Base-by-base conservation (phyloP, 2,113 vertebrate species). In the Chaetura pelagica region DNA sequence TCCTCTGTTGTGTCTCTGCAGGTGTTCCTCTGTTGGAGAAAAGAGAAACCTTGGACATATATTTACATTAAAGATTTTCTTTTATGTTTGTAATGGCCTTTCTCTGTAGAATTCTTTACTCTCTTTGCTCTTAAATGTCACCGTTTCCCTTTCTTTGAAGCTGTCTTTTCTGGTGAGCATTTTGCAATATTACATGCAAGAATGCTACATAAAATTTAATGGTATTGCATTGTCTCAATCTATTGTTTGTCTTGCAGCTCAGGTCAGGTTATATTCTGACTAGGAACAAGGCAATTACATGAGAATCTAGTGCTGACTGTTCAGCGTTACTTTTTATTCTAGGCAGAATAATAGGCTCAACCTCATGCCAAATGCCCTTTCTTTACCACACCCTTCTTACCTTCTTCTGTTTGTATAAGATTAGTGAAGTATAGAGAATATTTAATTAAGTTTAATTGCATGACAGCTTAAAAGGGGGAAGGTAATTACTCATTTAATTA, bases 401-500 rank as follows among this genome's bases (percentile, higher is more conserved):
- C 63, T 94, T 95, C 89, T 95, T 91, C 88, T 96, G 92, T 97
- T 96, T 97, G 78, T 83, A 10, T 89, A 97, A 96, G 97, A 91
- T 96, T 96, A 96, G 84, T 83, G 95, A 95, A 93, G 94, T 96
- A 95, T 63, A 94, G 91, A 93, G 90, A 94, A 87, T 96, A 79
- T 96, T 96, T 96, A 97, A 98, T 97, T 97, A 97, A 96, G 84
- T 96, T 97, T 97, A 97, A 98, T 97, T 97, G 93, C 95, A 92
- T 88, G 96, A 96, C 96, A 96, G 88, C 95, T 96, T 96, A 96
- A 96, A 97, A 97, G 91, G 94, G 91, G 94, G 93, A 84, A 95
- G 92, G 95, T 89, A 96, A 97, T 98, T 98, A 97, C 87, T 97
- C 96, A 97, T 97, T 96, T 97, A 97, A 97, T 97, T 96, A 97